A percentile compares a stretch with the other conserved stretches of the same genome.
Conservation (phyloP, 2,888 invertebrate species). For the Coenonympha arcania region DNA sequence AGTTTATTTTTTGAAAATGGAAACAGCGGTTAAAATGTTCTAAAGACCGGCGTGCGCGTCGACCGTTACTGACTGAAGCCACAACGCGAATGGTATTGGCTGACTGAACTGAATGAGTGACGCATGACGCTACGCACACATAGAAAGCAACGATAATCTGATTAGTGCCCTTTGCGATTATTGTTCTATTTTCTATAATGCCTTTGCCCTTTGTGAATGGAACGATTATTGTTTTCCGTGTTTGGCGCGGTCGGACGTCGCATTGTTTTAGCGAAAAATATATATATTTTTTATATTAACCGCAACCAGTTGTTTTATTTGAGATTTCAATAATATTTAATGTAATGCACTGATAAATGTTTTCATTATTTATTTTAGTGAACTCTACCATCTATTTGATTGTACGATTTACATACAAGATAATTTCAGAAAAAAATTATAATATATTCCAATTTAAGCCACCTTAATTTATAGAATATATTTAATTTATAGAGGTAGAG, state of each 20-base stretch:
- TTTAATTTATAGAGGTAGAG: too few relatives aligned
- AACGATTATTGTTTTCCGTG: constrained; percentile 26
- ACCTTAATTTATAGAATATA: too few relatives aligned
- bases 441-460: too few relatives aligned
- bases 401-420: too few relatives aligned
- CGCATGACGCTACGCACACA: constrained; percentile 34
- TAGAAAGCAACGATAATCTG: constrained; percentile 56
- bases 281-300: background rate
- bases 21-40: constrained; percentile 42
- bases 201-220: constrained; percentile 30
- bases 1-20: constrained; percentile 23
- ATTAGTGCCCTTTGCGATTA: constrained; percentile 54
- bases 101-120: constrained; percentile 27
- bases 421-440: too few relatives aligned
- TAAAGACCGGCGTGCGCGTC: constrained; percentile 48
- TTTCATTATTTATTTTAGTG: too few relatives aligned
- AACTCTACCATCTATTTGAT: background rate
- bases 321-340: background rate
- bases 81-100: constrained; percentile 56
- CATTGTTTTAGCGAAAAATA: constrained; percentile 21
- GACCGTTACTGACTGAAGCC: constrained; percentile 45
- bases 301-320: background rate
- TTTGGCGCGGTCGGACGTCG: constrained; percentile 10
- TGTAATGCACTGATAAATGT: background rate
- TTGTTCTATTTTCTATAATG: constrained; percentile 37